Percentiles rank a stretch among this genome's conserved stretches.
These are phyloP conservation scores for Pseudanteris insignis DNA, from an alignment of 2,888 invertebrate species.

Conservation along the genomic window DNA sequence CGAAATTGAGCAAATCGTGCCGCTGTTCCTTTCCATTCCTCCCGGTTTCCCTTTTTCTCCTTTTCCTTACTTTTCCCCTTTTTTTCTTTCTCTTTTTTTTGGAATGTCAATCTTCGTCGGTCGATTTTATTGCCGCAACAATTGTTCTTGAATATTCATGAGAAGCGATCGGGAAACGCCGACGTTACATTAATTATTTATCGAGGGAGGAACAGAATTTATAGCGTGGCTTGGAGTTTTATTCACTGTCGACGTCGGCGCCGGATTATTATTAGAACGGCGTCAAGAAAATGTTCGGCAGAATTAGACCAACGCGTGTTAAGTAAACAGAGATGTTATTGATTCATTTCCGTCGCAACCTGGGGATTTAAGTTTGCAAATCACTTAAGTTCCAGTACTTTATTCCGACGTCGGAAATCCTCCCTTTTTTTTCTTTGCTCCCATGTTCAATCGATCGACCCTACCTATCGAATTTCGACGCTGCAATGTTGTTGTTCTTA, in stretches of 20 bases:
- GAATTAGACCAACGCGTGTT: neutral
- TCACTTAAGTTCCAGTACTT: too few species aligned
- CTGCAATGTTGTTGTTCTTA: too few species aligned
- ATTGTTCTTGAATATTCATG: slow-evolving; percentile 32
- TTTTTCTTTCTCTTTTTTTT: slow-evolving; percentile 8
- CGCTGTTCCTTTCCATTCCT: neutral
- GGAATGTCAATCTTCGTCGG: slow-evolving; percentile 26
- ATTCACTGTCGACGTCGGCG: too few species aligned
- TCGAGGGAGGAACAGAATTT: slow-evolving; percentile 12
- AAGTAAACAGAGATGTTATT: slow-evolving; percentile 11
- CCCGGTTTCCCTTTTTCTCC: slow-evolving; percentile 2
- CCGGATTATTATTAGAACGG: slow-evolving; percentile 9
- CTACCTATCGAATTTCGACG: too few species aligned
- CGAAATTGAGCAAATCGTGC: slow-evolving; percentile 10
- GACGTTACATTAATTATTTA: slow-evolving; percentile 18
- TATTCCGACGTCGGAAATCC: too few species aligned
- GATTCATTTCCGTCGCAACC: slow-evolving; percentile 3
- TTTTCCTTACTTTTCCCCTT: neutral
- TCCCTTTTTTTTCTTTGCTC: too few species aligned
- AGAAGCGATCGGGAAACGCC: slow-evolving; percentile 9
- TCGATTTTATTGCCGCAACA: slow-evolving; percentile 29
- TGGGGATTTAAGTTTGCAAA: too few species aligned
- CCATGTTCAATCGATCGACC: too few species aligned
- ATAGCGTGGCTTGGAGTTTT: neutral
- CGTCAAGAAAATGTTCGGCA: slow-evolving; percentile 6